phyloP scores from a whole-genome alignment of 2,797 vertebrate species.

The Lagocephalus sceleratus region DNA sequence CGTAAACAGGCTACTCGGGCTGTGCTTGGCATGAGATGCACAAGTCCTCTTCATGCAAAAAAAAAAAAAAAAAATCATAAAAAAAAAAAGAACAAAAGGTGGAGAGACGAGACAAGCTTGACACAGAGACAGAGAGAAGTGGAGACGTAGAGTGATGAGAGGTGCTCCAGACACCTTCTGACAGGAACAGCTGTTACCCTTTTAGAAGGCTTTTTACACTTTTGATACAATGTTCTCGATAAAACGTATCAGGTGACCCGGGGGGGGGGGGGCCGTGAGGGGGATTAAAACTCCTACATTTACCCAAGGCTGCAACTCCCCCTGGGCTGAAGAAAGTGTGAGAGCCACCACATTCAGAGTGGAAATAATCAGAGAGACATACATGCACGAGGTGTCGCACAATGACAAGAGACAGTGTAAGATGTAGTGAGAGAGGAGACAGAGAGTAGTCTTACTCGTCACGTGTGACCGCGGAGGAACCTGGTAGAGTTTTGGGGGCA shows the following conservation, averaged over 20 bases:
- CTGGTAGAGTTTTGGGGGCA: constrained; percentile 76
- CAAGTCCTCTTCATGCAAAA: constrained; percentile 29
- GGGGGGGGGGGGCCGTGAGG: constrained; percentile 25
- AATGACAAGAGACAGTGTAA: constrained; percentile 31
- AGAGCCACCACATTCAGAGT: constrained; percentile 24
- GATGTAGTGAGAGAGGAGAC: constrained; percentile 26
- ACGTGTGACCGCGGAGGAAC: constrained; percentile 67
- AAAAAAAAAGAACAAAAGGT: constrained; percentile 24
- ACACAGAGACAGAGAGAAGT: constrained; percentile 32
- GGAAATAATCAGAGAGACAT: constrained; percentile 31
- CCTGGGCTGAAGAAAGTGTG: constrained; percentile 8
- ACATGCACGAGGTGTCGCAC: constrained; percentile 45
- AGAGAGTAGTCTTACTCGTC: constrained; percentile 74
- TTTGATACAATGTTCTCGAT: constrained; percentile 51
- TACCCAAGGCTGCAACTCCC: constrained; percentile 52
- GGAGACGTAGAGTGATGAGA: constrained; percentile 29
- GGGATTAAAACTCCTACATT: constrained; percentile 28
- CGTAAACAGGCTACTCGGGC: constrained; percentile 5
- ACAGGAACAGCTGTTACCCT: constrained; percentile 51
- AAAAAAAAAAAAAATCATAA: constrained; percentile 30
- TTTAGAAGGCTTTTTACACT: constrained; percentile 47
- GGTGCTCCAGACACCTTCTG: constrained; percentile 30
- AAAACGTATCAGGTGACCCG: constrained; percentile 41
- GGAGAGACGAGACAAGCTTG: constrained; percentile 28
- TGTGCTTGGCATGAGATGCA: constrained; percentile 44